Percentiles rank a stretch among this genome's conserved stretches.
These are phyloP conservation scores for Eubasilissa regina DNA, from an alignment of 1,140 invertebrate genomes.

Conservation along the genomic window DNA sequence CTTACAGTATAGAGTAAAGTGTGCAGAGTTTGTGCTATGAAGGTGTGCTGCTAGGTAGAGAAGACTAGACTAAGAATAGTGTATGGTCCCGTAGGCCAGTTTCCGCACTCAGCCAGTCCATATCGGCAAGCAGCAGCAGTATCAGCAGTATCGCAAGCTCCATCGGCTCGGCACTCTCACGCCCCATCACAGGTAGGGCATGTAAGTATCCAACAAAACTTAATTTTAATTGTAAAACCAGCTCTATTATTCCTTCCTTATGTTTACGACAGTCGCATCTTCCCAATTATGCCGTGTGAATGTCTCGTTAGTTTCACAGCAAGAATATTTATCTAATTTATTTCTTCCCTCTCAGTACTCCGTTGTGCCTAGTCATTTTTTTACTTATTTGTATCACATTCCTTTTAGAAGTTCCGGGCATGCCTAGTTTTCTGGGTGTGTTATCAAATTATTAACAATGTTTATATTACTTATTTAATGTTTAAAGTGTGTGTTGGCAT, in stretches of 20 bases:
- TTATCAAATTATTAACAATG: too few relatives aligned
- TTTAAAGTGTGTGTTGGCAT: too few relatives aligned
- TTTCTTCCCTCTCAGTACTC: too few relatives aligned
- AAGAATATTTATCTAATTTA: too few relatives aligned
- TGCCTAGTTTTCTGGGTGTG: too few relatives aligned
- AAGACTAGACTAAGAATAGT: conserved; percentile 40
- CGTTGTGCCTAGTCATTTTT: too few relatives aligned
- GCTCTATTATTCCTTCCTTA: background rate
- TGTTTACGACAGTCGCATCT: too few relatives aligned
- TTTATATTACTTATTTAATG: too few relatives aligned
- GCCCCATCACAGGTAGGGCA: conserved; percentile 83
- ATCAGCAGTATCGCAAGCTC: conserved; percentile 78
- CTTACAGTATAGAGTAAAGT: background rate
- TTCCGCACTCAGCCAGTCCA: conserved; percentile 78
- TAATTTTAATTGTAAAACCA: too few relatives aligned
- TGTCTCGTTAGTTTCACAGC: background rate
- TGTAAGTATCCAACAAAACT: conserved; percentile 65
- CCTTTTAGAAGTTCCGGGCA: too few relatives aligned
- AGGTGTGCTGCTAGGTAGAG: conserved; percentile 33
- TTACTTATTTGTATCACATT: too few relatives aligned
- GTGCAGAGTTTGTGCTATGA: conserved; percentile 22
- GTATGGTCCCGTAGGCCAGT: conserved; percentile 70
- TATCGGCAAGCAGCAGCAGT: conserved; percentile 76
- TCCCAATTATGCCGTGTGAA: background rate
- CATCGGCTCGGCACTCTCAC: conserved; percentile 76